Percentiles rank a stretch among this genome's conserved stretches.
phyloP scores from a whole-genome alignment of 2,113 vertebrate species.

The Anguilla rostrata region DNA sequence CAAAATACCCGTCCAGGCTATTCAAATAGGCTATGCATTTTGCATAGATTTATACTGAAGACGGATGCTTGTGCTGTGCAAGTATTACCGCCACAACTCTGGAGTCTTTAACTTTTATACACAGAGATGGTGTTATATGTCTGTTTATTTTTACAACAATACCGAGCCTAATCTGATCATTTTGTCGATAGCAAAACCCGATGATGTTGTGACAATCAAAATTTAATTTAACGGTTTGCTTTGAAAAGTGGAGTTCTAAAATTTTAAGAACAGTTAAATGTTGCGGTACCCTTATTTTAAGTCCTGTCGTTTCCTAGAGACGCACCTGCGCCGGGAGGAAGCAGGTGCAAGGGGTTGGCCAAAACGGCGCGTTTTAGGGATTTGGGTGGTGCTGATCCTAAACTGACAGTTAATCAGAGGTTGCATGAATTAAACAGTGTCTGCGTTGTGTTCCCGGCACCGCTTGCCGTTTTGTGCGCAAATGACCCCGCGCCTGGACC shows the following conservation, averaged over 20 bases:
- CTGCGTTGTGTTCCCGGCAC: slow-evolving; percentile 38
- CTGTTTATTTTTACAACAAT: too few species aligned
- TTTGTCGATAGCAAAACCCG: too few species aligned
- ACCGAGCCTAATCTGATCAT: too few species aligned
- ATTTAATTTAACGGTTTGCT: too few species aligned
- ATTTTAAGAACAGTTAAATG: neutral
- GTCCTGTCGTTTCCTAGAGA: neutral
- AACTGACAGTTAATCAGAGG: slow-evolving; percentile 61
- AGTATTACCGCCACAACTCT: neutral
- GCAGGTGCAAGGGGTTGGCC: neutral
- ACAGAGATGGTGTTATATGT: too few species aligned
- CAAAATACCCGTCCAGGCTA: too few species aligned
- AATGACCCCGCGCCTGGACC: slow-evolving; percentile 49
- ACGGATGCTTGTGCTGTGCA: neutral
- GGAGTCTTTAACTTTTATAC: neutral
- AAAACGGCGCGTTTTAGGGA: slow-evolving; percentile 9
- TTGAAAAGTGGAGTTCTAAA: neutral
- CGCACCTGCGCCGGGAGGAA: neutral
- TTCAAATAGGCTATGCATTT: neutral
- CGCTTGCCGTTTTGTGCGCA: slow-evolving; percentile 60
- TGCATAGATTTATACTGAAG: neutral
- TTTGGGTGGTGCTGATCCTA: slow-evolving; percentile 57
- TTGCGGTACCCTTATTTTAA: neutral
- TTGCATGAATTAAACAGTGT: slow-evolving; percentile 61
- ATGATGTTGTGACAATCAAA: too few species aligned